Base-by-base conservation (phyloP, 2,797 vertebrate species). In the Urosaurus nigricauda region DNA sequence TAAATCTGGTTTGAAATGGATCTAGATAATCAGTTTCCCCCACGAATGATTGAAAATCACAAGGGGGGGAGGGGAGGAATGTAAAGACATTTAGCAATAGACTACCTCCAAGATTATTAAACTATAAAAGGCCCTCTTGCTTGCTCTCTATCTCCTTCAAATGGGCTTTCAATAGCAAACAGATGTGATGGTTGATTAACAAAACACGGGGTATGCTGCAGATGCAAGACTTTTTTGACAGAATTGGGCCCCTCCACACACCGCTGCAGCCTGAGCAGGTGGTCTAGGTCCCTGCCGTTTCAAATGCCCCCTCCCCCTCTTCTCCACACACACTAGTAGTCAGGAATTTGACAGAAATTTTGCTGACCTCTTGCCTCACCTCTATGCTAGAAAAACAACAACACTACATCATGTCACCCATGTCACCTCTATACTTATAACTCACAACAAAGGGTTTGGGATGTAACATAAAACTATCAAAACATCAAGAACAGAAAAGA, bases 381-480 rank as follows among this genome's bases (percentile, higher is more conserved):
- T 97, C 96, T 94, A 97, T 97, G 96, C 97, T 95, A 88, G 40
- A 6, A 40, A 97, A 98, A 97, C n/a, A n/a, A n/a, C n/a, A 98
- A 98, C 98, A 98, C 98, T 97, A 98, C 97, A 98, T 98, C 98
- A 98, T 96, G 95, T 92, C 94, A 93, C 95, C 94, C 93, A 90
- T 96, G 95, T 97, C 97, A 96, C 95, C 95, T 97, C 96, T 97
- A 91, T 0, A 71, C 19, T 14, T 47, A 89, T 35, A 77, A 82
- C 60, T 92, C 93, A 92, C 96, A 93, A 92, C 87, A 89, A 91
- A 87, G 93, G 73, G 3, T 94, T 93, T 90, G 97, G 96, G 96
- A 93, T 96, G 98, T 97, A 99, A 98, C 97, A 96, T 91, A 96
- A 98, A 96, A 97, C 98, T 98, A 97, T 95, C 97, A 97, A 98